Base-by-base conservation (phyloP, 2,113 vertebrate species). In the Amblyopsis rosae region DNA sequence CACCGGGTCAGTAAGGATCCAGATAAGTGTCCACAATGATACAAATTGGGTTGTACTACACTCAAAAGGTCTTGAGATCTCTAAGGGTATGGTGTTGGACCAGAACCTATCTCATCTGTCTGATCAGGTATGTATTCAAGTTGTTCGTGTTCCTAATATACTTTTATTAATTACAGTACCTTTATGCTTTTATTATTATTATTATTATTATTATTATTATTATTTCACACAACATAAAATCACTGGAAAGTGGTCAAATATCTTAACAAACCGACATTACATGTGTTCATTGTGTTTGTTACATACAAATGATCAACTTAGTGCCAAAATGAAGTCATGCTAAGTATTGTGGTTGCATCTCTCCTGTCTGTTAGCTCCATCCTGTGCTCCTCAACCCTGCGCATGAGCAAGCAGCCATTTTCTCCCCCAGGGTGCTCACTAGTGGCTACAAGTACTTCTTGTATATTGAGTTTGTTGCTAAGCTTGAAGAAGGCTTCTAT, bases 11-110 rank as follows among this genome's bases (percentile, higher is more conserved):
- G 83, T 92, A 32, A 89, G 79, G 76, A 90, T 91, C 67, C 82
- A 92, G 77, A 84, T 94, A 51, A 85, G 90, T 32, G 66, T 93
- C 59, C 87, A 87, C 49, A 90, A 93, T 82, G 84, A 92, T 66
- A 94, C 92, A 73, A 92, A 92, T 79, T 92, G 89, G 89, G 82
- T 93, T 69, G 90, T 94, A 26, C 82, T 94, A 49, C 93, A 94
- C 85, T 92, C 90, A 77, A 94, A 93, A 50, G 83, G 82, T 62
- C 79, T 94, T 33, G 72, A 90, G 35, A 93, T 94, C 80, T 76
- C 74, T 50, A 81, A 77, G 32, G 92, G 91, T 49, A 90, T 87
- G 2, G 85, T 94, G 65, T 56, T 92, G 67, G 85, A 92, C 59
- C 82, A 89, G 73, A 81, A 81, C 17, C 61, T 85, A 2, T 55